Percentiles rank a stretch among this genome's conserved stretches.
Evolutionary conservation across 2,888 invertebrate genomes (phyloP).

Genomic region (Mayetiola destructor): DNA sequence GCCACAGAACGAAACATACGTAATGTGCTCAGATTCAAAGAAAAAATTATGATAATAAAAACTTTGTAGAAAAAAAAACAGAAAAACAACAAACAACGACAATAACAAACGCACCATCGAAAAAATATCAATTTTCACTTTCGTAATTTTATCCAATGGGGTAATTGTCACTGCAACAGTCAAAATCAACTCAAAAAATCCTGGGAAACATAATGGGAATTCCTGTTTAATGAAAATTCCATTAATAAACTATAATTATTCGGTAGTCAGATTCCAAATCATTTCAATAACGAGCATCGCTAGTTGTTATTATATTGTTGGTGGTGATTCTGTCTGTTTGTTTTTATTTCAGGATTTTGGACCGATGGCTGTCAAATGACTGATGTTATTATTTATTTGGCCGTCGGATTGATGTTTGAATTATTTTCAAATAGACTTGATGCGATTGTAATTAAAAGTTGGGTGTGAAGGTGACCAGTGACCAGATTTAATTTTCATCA

Average conservation of each 20-base stretch:
- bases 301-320: background rate
- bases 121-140: constrained; percentile 7
- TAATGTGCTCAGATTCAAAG: background rate
- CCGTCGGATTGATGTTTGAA: no score
- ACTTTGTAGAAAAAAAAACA: background rate
- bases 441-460: no score
- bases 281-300: background rate
- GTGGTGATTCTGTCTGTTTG: background rate
- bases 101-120: background rate
- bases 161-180: no score
- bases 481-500: no score
- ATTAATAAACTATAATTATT: no score
- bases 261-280: background rate
- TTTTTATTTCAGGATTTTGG: background rate
- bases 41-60: background rate
- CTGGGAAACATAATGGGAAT: background rate
- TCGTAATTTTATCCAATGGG: constrained; percentile 10
- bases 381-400: constrained; percentile 1
- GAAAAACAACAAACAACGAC: background rate
- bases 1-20: no score
- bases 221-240: background rate
- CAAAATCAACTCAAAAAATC: background rate
- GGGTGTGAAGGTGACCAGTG: no score
- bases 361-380: constrained; percentile 1
- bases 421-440: no score